These are phyloP conservation scores for Porites australiensis DNA, from an alignment of 64 coral and sea anemone species.

Conservation along the genomic window DNA sequence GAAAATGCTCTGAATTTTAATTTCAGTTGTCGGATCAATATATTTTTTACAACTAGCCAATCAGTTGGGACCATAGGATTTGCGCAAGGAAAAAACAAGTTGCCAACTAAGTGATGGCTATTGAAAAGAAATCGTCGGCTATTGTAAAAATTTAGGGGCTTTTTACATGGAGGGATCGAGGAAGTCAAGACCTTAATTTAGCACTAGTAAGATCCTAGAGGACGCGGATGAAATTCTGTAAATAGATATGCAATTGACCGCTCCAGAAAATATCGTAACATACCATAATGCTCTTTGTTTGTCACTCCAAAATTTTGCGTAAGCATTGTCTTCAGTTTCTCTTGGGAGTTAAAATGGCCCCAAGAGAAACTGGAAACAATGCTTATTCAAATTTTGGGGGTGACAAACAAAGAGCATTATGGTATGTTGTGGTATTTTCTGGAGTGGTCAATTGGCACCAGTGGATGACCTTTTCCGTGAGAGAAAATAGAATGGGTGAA, in stretches of 20 bases:
- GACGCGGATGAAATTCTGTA: not conserved
- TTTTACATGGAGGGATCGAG: not conserved
- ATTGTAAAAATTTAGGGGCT: not conserved
- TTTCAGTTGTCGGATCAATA: not conserved
- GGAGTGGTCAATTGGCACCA: no score
- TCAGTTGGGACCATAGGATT: not conserved
- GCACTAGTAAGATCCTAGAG: constrained; percentile 7
- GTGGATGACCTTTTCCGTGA: not conserved
- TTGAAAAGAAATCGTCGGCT: not conserved
- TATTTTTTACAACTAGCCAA: not conserved
- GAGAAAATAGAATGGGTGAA: not conserved
- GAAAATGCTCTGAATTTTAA: constrained; percentile 12
- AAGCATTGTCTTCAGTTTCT: no score
- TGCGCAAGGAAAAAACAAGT: constrained; percentile 4
- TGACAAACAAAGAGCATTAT: no score
- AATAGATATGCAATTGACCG: not conserved
- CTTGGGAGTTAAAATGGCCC: no score
- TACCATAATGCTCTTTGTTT: no score
- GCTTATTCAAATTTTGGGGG: no score
- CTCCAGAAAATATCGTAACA: no score
- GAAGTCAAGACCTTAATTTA: not conserved
- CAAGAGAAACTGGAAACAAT: no score
- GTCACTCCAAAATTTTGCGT: no score
- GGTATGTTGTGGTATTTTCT: no score
- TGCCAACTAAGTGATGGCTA: not conserved